Percentiles rank a stretch among this genome's conserved stretches.
Conservation (phyloP, 2,888 invertebrate genomes). For the Protophormia terraenovae region DNA sequence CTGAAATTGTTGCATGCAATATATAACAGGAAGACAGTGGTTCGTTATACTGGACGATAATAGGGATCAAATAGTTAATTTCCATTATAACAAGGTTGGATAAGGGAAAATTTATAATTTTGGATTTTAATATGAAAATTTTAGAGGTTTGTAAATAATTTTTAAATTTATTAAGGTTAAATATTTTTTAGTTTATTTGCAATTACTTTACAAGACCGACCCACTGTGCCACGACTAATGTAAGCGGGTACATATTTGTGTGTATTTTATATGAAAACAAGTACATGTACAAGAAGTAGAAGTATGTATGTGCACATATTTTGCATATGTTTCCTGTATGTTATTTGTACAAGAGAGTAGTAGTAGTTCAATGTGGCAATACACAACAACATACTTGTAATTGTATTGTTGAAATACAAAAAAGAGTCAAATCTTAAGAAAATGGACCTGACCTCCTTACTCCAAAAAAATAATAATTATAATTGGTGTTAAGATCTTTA, state of each 20-base stretch:
- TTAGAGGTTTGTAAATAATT: too few relatives aligned
- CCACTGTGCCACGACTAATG: conserved; percentile 18
- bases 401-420: conserved; percentile 23
- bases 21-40: conserved; percentile 6
- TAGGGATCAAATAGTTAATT: not conserved
- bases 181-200: too few relatives aligned
- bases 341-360: conserved; percentile 10
- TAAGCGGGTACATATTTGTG: not conserved
- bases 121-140: too few relatives aligned
- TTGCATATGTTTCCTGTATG: conserved; percentile 67
- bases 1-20: conserved; percentile 56
- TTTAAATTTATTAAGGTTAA: too few relatives aligned
- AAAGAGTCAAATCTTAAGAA: not conserved
- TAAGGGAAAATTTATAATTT: too few relatives aligned
- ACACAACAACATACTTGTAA: conserved; percentile 39
- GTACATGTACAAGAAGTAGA: conserved; percentile 13
- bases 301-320: conserved; percentile 46
- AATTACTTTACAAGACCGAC: not conserved
- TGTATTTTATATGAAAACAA: not conserved
- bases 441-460: not conserved
- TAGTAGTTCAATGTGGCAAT: conserved; percentile 39
- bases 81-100: too few relatives aligned
- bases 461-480: too few relatives aligned
- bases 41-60: too few relatives aligned
- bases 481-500: too few relatives aligned